phyloP scores from a whole-genome alignment of 2,113 vertebrate genomes.

The Gavialis gangeticus region DNA sequence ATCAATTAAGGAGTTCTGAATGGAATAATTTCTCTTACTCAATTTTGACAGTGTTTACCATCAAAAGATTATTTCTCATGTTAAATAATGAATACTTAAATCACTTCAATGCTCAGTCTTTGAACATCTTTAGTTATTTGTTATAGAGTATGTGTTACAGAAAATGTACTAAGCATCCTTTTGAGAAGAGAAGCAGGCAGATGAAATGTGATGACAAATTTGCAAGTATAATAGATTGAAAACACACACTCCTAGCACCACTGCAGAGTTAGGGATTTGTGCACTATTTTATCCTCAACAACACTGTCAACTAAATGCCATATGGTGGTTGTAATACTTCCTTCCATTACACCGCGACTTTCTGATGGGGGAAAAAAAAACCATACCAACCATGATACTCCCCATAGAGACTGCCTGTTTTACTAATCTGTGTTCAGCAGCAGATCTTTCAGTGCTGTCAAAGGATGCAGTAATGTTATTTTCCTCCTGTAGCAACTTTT shows the following conservation, averaged over 20 bases:
- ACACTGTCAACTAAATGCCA: constrained; percentile 42
- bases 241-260: not conserved
- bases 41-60: not conserved
- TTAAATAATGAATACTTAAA: constrained; percentile 6
- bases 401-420: not conserved
- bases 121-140: not conserved
- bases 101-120: not conserved
- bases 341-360: constrained; percentile 13
- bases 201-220: not conserved
- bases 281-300: constrained; percentile 52
- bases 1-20: not conserved
- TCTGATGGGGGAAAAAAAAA: constrained; percentile 51
- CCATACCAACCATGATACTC: constrained; percentile 36
- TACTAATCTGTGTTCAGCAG: constrained; percentile 39
- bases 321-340: constrained; percentile 59
- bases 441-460: not conserved
- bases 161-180: not conserved
- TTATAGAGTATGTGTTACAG: not conserved
- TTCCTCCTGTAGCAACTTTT: not conserved
- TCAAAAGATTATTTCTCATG: not conserved
- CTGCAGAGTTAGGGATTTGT: not conserved
- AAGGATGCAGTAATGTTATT: not conserved
- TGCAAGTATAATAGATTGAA: not conserved
- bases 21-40: not conserved
- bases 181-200: not conserved